These are phyloP conservation scores for Heterocephalus glaber DNA, from an alignment of 2,113 vertebrate genomes.

Conservation along the genomic window DNA sequence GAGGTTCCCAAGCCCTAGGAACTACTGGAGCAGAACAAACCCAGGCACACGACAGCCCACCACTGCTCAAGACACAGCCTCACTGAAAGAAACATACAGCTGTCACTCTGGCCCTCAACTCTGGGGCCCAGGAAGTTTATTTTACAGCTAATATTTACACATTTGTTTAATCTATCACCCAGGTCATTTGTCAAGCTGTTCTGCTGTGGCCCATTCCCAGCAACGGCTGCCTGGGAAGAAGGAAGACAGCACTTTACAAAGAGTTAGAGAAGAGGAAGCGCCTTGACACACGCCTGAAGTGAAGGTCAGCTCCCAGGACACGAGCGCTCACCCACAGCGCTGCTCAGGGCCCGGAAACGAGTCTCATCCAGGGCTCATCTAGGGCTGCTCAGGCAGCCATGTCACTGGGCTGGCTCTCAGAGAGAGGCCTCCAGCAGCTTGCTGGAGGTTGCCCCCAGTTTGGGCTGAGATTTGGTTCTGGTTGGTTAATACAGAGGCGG, in stretches of 20 bases:
- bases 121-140: constrained; percentile 61
- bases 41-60: background rate
- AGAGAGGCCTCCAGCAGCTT: background rate
- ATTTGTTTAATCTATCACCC: constrained; percentile 84
- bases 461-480: background rate
- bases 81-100: accelerated
- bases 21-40: constrained; percentile 25
- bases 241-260: constrained; percentile 73
- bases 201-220: constrained; percentile 66
- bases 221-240: constrained; percentile 75
- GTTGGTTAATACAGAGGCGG: accelerated
- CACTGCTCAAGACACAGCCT: background rate
- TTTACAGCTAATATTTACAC: constrained; percentile 78
- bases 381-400: background rate
- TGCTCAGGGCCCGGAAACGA: constrained; percentile 82
- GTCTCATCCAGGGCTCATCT: constrained; percentile 46
- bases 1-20: accelerated
- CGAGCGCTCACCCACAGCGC: constrained; percentile 43
- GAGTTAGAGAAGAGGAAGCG: constrained; percentile 75
- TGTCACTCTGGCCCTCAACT: background rate
- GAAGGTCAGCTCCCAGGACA: constrained; percentile 83
- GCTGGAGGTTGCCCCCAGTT: background rate
- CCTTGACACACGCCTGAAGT: constrained; percentile 53
- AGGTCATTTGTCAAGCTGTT: constrained; percentile 79
- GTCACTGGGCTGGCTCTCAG: accelerated